Evolutionary conservation across 1,140 invertebrate species (phyloP).

Genomic region (Ostrea denselamellosa): DNA sequence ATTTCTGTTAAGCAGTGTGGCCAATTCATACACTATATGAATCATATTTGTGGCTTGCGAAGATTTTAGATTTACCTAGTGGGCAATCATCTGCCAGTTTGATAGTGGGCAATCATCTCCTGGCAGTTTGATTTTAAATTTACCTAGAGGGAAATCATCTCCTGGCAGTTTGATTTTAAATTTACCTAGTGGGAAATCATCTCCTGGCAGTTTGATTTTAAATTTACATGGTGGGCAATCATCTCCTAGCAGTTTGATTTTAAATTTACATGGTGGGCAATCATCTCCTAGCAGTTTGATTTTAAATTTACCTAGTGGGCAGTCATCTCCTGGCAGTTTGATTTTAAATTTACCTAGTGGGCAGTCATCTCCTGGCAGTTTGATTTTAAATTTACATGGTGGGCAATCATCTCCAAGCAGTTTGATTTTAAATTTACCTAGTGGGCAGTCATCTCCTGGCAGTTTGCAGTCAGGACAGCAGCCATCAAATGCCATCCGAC

Average conservation of each 20-base stretch:
- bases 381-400: neutral
- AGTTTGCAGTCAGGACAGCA: conserved; percentile 99
- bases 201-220: conserved; percentile 91
- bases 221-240: conserved; percentile 92
- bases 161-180: conserved; percentile 89
- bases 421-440: conserved; percentile 83
- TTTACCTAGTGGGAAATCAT: conserved; percentile 95
- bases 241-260: conserved; percentile 94
- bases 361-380: neutral
- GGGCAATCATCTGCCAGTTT: neutral
- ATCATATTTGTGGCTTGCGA: too few relatives aligned
- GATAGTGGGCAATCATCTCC: neutral
- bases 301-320: too few relatives aligned
- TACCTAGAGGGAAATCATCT: conserved; percentile 96
- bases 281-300: too few relatives aligned
- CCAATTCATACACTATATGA: too few relatives aligned
- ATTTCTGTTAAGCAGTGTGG: too few relatives aligned
- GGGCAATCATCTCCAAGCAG: neutral
- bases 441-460: conserved; percentile 98
- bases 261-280: too few relatives aligned
- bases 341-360: too few relatives aligned
- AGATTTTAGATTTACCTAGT: too few relatives aligned
- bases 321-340: too few relatives aligned
- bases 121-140: neutral
- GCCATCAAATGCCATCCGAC: conserved; percentile 98